Evolutionary conservation across 2,888 invertebrate genomes (phyloP), one percentile per base, ranked within the genome.

Genomic region (Troides oblongomaculatus): DNA sequence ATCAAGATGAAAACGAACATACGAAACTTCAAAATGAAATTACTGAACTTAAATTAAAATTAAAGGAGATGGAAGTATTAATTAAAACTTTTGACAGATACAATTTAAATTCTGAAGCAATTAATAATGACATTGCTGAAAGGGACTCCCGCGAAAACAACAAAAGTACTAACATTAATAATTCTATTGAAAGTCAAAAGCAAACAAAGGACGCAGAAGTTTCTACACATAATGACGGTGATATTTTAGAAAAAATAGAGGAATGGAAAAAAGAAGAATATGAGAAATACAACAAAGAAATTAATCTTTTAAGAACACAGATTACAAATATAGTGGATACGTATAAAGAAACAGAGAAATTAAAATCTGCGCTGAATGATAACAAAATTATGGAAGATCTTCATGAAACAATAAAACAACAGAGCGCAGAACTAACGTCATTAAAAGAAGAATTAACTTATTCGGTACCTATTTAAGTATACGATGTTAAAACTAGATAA

Each of bases 1-100:
- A 74, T 46, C 77, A 72, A 57, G 72, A 72, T 46, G 78, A 79
- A 61, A 91, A 89, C 14, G 95, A 95, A 79, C 94, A 94, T 2
- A 94, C 94, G 59, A 95, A 94, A 81, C 83, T 96, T 70, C 83
- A 81, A 68, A 82, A 80, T 77, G 92, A 87, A 86, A 87, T 89
- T 72, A 90, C 81, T 73, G 89, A 85, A 77, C 87, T 93, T 71
- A 94, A 88, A 77, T 77, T 83, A 70, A 88, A 93, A 84, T 83
- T 94, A 66, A 85, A 92, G 76, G 92, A 93, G 74, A 94, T 86
- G 90, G 88, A 85, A 83, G 74, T 74, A 18, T 72, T 82, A 23
- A 82, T 90, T 56, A 75, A 76, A 10, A 79, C 78, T 39, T 67
- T 77, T 14, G 80, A 79, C 65, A 78, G 73, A 57, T 76, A 76